Evolutionary conservation across 2,888 invertebrate species (phyloP).

Genomic region (Hanleya hanleyi): DNA sequence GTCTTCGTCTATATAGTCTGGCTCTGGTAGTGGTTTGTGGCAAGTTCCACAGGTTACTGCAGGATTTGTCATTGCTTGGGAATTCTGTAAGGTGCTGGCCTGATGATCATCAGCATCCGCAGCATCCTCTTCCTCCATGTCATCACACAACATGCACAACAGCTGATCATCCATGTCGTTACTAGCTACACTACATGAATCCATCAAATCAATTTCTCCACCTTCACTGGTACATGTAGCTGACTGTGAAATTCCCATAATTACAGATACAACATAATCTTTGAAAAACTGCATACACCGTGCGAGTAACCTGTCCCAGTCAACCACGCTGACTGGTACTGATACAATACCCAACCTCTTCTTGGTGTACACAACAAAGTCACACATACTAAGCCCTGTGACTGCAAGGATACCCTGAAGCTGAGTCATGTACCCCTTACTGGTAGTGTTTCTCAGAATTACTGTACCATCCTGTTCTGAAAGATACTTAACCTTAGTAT

Average conservation of each 20-base stretch:
- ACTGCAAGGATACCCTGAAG: neutral
- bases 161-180: too few species aligned
- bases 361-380: neutral
- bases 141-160: too few species aligned
- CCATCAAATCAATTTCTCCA: too few species aligned
- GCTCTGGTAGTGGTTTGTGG: neutral
- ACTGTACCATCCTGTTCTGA: neutral
- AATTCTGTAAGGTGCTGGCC: neutral
- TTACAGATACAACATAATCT: neutral
- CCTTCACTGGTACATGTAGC: too few species aligned
- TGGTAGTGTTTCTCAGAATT: neutral
- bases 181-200: too few species aligned
- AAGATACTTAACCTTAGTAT: neutral
- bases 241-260: neutral
- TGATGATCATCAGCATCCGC: neutral
- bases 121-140: neutral
- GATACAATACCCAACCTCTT: neutral
- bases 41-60: neutral
- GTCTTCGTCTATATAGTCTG: neutral
- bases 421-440: neutral
- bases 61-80: neutral
- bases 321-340: neutral
- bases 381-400: neutral
- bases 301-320: neutral
- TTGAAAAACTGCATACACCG: neutral